phyloP scores from a whole-genome alignment of 2,888 invertebrate genomes.

The Rhaphigaster nebulosa region DNA sequence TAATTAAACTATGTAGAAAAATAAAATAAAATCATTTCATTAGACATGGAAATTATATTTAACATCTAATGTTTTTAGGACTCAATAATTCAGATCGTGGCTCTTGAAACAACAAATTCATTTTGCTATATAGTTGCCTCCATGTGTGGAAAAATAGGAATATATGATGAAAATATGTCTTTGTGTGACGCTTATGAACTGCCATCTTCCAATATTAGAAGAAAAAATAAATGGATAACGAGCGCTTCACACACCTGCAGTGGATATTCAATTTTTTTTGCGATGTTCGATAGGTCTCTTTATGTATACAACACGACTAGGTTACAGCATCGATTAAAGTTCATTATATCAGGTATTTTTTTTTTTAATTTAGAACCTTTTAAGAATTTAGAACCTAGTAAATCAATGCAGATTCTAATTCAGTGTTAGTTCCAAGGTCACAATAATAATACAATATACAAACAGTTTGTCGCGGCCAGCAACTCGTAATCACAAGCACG shows the following conservation, averaged over 20 bases:
- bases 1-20: neutral
- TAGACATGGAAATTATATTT: neutral
- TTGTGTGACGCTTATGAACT: conserved; percentile 8
- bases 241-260: neutral
- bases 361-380: too few relatives aligned
- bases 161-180: conserved; percentile 26
- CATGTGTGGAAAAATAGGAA: neutral
- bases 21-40: neutral
- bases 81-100: neutral
- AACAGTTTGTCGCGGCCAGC: too few relatives aligned
- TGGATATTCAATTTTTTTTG: conserved; percentile 1
- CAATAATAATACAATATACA: too few relatives aligned
- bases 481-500: too few relatives aligned
- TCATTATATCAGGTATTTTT: conserved; percentile 11
- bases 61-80: neutral
- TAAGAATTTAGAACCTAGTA: neutral
- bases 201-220: neutral
- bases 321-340: conserved; percentile 9
- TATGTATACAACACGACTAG: neutral
- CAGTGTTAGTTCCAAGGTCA: too few relatives aligned
- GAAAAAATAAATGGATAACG: neutral
- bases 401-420: too few relatives aligned
- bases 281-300: conserved; percentile 5
- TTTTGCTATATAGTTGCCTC: neutral
- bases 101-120: neutral